Base-by-base conservation (phyloP, 1,140 invertebrate species). In the Battus philenor region DNA sequence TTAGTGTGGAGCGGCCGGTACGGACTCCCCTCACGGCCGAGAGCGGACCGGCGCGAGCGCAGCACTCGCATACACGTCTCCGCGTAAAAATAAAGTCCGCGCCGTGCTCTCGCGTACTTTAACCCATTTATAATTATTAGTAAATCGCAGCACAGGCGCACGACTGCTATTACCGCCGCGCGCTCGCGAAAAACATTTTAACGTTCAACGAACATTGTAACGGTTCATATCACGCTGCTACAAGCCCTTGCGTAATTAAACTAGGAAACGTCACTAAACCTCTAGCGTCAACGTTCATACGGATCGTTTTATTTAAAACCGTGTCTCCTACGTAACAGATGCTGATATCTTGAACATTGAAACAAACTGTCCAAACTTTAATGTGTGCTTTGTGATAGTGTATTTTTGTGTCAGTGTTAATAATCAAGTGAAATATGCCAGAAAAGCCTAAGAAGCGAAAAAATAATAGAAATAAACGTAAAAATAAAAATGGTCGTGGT, bases 41-140 rank as follows among this genome's bases (percentile, higher is more conserved):
- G 55, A 44, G 44, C 38, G 54, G 59, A 49, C 43, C 62, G 56
- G 49, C 65, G 69, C 60, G 65, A 66, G 76, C 75, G 67, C 75
- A 65, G 54, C 67, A 57, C 68, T 71, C 71, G 72, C 59, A 59
- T 68, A 67, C 72, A 76, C 67, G 75, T 76, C 75, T 71, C 76
- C 68, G 80, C 74, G 62, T 81, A 81, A 84, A 84, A 84, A 84
- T 84, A 84, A 82, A 81, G 72, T 84, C 79, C 53, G 71, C 72
- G 54, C 63, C 57, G 74, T 65, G 58, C 76, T 68, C 68, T 63
- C 68, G 75, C 69, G 76, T 67, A 81, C 76, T 81, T 81, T 73
- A 70, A 83, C 68, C 70, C 72, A 81, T 84, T 80, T 84, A 81
- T 81, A 81, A 84, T 84, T 84, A 84, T 84, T 79, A 84, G 80